Evolutionary conservation across 2,113 vertebrate species (phyloP).

Genomic region (Scortum barcoo): DNA sequence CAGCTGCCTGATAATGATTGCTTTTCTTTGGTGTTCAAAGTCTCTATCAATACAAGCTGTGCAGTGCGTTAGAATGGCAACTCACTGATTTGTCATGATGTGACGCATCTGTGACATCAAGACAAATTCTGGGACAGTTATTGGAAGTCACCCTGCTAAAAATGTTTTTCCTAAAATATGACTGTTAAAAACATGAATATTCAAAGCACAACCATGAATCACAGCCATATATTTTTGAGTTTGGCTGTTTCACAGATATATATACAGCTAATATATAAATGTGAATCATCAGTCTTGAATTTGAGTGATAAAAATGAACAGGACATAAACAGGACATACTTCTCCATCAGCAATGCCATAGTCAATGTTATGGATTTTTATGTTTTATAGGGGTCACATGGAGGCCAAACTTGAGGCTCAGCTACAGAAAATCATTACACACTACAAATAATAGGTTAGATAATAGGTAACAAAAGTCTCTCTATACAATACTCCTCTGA

Average conservation of each 20-base stretch:
- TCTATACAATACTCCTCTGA: rapidly evolving
- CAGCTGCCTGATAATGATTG: not conserved
- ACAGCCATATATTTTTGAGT: not conserved
- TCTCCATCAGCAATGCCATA: not conserved
- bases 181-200: not conserved
- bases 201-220: not conserved
- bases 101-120: not conserved
- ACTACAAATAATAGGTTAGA: not conserved
- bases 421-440: not conserved
- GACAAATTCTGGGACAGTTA: not conserved
- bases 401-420: conserved; percentile 15
- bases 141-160: not conserved
- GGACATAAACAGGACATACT: not conserved
- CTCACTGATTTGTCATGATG: not conserved
- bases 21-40: conserved; percentile 16
- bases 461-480: not conserved
- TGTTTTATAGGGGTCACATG: not conserved
- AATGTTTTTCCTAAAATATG: not conserved
- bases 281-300: not conserved
- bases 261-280: not conserved
- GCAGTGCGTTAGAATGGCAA: not conserved
- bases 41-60: not conserved
- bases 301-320: not conserved
- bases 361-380: not conserved
- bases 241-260: too few relatives aligned